A percentile compares a stretch with the other conserved stretches of the same genome.
phyloP scores from a whole-genome alignment of 2,888 invertebrate genomes.

The Cabera pusaria region DNA sequence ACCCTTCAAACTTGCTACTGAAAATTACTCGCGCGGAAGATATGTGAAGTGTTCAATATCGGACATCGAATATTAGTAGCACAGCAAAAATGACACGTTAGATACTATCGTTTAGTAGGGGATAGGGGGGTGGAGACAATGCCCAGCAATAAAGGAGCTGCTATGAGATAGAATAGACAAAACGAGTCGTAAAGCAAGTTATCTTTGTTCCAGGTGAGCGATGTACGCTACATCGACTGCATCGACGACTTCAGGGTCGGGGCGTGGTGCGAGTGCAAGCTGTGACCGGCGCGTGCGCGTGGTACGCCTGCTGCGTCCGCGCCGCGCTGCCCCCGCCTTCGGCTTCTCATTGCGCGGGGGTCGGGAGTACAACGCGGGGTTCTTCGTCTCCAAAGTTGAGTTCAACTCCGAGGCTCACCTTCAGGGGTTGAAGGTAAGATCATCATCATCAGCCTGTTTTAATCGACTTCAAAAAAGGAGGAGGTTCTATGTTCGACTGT shows the following conservation, averaged over 20 bases:
- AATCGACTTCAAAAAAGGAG: not conserved
- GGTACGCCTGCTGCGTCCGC: constrained; percentile 69
- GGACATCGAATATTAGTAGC: too few species aligned
- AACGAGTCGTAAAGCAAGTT: too few species aligned
- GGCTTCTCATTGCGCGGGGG: constrained; percentile 94
- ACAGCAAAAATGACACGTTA: too few species aligned
- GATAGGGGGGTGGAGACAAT: too few species aligned
- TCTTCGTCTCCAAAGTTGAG: constrained; percentile 95
- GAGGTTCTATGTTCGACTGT: too few species aligned
- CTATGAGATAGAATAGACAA: too few species aligned
- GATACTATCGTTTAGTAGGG: too few species aligned
- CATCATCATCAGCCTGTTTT: constrained; percentile 8
- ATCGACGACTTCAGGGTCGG: constrained; percentile 68
- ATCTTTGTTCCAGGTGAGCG: constrained; percentile 22
- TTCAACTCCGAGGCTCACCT: constrained; percentile 93
- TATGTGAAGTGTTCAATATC: too few species aligned
- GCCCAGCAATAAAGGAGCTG: too few species aligned
- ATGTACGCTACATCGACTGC: constrained; percentile 72
- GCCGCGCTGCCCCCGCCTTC: constrained; percentile 84
- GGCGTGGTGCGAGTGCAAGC: constrained; percentile 47
- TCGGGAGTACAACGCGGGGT: constrained; percentile 95
- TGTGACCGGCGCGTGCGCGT: constrained; percentile 68
- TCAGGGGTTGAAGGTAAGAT: constrained; percentile 92
- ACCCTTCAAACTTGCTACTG: too few species aligned
- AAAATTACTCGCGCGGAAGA: too few species aligned